phyloP scores from a whole-genome alignment of 2,888 invertebrate species.

The Eupithecia centaureata region DNA sequence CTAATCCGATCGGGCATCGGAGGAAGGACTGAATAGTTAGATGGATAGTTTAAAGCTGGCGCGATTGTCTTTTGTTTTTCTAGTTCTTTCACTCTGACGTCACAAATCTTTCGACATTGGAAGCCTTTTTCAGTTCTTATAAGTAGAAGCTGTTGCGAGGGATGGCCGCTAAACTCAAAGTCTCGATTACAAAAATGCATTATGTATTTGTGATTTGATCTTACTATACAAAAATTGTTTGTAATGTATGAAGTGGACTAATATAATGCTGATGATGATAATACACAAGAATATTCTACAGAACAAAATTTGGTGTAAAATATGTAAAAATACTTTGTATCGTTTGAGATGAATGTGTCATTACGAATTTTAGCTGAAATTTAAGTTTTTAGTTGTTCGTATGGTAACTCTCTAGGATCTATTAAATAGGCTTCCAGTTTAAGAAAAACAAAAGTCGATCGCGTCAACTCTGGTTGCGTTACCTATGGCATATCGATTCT shows the following conservation, averaged over 20 bases:
- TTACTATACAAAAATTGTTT: no score
- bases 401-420: no score
- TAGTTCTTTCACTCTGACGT: not conserved
- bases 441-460: not conserved
- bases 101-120: not conserved
- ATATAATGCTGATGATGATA: no score
- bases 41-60: not conserved
- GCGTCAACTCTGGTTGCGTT: not conserved
- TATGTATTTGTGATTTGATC: no score
- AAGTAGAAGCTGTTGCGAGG: not conserved
- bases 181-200: no score
- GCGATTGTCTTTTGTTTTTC: not conserved
- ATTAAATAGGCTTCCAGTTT: not conserved
- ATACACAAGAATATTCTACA: no score
- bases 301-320: no score
- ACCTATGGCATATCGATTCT: slow-evolving; percentile 20
- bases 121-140: not conserved
- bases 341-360: no score
- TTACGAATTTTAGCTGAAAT: not conserved
- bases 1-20: slow-evolving; percentile 6
- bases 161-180: not conserved
- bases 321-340: no score
- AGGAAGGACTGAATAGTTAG: slow-evolving; percentile 1
- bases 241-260: no score
- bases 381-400: no score